These are phyloP conservation scores for Capreolus pygargus DNA, from an alignment of 2,113 vertebrate genomes.

Conservation along the genomic window DNA sequence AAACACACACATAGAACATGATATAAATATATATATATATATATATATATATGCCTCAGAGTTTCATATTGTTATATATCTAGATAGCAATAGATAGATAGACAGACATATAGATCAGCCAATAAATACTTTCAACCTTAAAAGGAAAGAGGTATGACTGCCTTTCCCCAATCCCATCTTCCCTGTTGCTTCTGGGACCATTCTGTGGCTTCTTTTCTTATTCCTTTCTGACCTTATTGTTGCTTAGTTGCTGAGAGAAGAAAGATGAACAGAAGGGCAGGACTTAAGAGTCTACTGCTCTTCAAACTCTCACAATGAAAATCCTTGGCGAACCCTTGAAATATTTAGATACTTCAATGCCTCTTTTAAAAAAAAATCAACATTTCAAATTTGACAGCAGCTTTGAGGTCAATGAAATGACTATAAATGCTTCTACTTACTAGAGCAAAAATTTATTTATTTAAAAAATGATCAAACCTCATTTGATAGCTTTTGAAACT, in stretches of 20 bases:
- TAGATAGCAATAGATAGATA: neutral
- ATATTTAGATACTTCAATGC: conserved; percentile 44
- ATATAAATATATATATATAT: neutral
- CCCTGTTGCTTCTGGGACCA: neutral
- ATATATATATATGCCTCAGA: neutral
- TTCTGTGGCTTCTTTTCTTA: neutral
- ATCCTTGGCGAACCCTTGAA: conserved; percentile 22
- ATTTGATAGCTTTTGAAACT: conserved; percentile 5
- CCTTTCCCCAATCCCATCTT: neutral
- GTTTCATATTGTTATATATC: neutral
- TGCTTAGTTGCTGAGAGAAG: neutral
- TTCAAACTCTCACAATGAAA: conserved; percentile 17
- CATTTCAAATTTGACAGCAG: conserved; percentile 5
- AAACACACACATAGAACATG: neutral
- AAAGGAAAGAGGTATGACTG: neutral
- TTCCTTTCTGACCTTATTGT: neutral
- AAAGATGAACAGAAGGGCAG: conserved; percentile 6
- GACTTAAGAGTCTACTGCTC: conserved; percentile 3
- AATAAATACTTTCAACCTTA: neutral
- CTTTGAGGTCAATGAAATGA: conserved; percentile 16
- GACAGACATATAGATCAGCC: neutral
- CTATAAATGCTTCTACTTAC: neutral
- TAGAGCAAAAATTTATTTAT: neutral
- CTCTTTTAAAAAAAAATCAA: conserved; percentile 8
- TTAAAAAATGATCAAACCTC: neutral